These are phyloP conservation scores for Pterophyllum scalare DNA, from an alignment of 2,113 vertebrate genomes.

Conservation along the genomic window DNA sequence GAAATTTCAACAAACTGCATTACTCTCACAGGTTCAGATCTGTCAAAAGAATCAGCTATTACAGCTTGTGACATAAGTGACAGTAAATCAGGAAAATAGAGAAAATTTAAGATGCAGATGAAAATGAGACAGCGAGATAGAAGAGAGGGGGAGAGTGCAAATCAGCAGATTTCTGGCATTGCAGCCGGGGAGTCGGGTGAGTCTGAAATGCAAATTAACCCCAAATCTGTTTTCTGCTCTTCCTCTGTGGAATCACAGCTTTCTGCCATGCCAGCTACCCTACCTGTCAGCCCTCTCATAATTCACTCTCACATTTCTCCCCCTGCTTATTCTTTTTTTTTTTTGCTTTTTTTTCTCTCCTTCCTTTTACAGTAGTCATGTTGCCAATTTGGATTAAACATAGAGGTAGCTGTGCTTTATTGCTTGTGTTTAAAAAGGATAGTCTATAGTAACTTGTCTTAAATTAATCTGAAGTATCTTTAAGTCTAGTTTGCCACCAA, in stretches of 20 bases:
- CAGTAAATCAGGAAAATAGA: conserved; percentile 1
- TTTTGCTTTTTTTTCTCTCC: not conserved
- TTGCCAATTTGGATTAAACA: conserved; percentile 8
- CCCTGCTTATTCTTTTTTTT: not conserved
- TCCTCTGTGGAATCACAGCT: conserved; percentile 48
- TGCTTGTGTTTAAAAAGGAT: not conserved
- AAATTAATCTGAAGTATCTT: not conserved
- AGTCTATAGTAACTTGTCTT: conserved; percentile 4
- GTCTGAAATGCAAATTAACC: conserved; percentile 75
- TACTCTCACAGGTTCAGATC: not conserved
- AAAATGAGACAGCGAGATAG: conserved; percentile 3
- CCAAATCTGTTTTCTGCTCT: conserved; percentile 57
- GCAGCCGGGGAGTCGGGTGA: conserved; percentile 25
- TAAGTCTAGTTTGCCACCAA: not conserved
- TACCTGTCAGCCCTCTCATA: conserved; percentile 50
- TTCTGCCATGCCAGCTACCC: conserved; percentile 30
- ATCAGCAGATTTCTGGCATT: conserved; percentile 50
- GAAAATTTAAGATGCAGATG: not conserved
- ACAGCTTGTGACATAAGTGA: not conserved
- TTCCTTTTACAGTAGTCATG: not conserved
- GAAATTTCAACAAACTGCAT: not conserved
- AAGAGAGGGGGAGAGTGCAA: not conserved
- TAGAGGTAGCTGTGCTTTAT: not conserved
- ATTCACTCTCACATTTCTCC: conserved; percentile 33
- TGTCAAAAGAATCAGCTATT: not conserved